phyloP scores from a whole-genome alignment of 2,113 vertebrate species.

The Neogobius melanostomus region DNA sequence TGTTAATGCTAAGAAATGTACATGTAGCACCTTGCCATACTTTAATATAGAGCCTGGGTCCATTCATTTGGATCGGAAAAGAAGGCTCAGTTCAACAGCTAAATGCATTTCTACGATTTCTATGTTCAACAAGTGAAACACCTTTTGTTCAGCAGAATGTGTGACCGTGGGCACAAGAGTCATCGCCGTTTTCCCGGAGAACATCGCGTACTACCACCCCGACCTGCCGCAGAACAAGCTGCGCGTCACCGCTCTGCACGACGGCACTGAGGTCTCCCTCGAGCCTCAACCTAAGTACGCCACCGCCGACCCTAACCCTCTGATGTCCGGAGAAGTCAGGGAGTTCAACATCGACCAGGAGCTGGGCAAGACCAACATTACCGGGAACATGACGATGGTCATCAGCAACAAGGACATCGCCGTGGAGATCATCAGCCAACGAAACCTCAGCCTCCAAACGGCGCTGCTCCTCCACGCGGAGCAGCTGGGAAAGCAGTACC shows the following conservation, averaged over 20 bases:
- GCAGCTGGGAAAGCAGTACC: constrained; percentile 48
- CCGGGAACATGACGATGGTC: background rate
- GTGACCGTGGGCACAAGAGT: constrained; percentile 14
- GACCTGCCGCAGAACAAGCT: accelerated
- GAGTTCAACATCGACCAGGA: accelerated
- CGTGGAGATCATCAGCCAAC: constrained; percentile 30
- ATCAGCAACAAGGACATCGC: constrained; percentile 24
- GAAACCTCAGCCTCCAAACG: constrained; percentile 51
- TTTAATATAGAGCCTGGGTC: too few relatives aligned
- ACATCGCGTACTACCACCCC: constrained; percentile 69
- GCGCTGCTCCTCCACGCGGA: constrained; percentile 38
- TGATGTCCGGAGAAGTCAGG: accelerated
- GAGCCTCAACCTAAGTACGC: accelerated
- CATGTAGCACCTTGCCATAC: too few relatives aligned
- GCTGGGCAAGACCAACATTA: accelerated
- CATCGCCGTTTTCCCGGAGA: constrained; percentile 69
- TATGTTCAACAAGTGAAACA: background rate
- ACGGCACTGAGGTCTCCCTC: accelerated
- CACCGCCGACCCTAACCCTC: accelerated
- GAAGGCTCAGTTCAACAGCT: too few relatives aligned
- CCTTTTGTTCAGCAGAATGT: background rate
- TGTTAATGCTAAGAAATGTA: too few relatives aligned
- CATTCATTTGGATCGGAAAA: too few relatives aligned
- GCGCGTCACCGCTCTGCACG: constrained; percentile 23
- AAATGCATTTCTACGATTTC: too few relatives aligned